These are phyloP conservation scores for Columba guinea DNA, from an alignment of 2,797 vertebrate species.

Conservation along the genomic window DNA sequence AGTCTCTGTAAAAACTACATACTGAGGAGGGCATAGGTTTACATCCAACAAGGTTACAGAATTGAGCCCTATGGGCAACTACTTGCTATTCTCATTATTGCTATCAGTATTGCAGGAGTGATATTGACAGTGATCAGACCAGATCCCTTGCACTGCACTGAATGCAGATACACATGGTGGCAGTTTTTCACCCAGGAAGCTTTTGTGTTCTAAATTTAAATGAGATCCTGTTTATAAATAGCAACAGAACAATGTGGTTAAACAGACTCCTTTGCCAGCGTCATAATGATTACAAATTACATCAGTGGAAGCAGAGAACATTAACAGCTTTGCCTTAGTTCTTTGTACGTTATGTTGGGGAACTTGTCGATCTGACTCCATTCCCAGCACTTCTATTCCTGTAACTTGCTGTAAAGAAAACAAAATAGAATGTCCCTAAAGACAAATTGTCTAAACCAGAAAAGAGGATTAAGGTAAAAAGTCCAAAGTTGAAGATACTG, in stretches of 20 bases:
- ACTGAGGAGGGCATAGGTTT: background rate
- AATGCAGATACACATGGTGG: background rate
- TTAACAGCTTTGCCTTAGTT: constrained; percentile 39
- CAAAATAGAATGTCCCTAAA: background rate
- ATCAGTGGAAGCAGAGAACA: constrained; percentile 49
- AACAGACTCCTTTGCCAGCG: constrained; percentile 5
- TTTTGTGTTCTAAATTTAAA: constrained; percentile 51
- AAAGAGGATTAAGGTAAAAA: background rate
- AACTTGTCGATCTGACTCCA: background rate
- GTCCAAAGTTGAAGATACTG: background rate
- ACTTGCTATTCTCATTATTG: background rate
- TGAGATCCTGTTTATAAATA: constrained; percentile 45
- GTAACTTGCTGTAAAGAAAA: background rate
- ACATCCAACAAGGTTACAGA: background rate
- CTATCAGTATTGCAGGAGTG: background rate
- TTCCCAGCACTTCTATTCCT: background rate
- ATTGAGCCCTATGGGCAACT: background rate
- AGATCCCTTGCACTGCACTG: background rate
- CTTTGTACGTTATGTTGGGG: background rate
- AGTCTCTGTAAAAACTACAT: background rate
- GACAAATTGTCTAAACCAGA: background rate
- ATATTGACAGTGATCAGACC: background rate
- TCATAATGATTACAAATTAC: constrained; percentile 43
- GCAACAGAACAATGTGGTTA: constrained; percentile 44
- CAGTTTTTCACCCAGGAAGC: constrained; percentile 36